Evolutionary conservation across 2,113 vertebrate species (phyloP).

Genomic region (Sapajus apella): DNA sequence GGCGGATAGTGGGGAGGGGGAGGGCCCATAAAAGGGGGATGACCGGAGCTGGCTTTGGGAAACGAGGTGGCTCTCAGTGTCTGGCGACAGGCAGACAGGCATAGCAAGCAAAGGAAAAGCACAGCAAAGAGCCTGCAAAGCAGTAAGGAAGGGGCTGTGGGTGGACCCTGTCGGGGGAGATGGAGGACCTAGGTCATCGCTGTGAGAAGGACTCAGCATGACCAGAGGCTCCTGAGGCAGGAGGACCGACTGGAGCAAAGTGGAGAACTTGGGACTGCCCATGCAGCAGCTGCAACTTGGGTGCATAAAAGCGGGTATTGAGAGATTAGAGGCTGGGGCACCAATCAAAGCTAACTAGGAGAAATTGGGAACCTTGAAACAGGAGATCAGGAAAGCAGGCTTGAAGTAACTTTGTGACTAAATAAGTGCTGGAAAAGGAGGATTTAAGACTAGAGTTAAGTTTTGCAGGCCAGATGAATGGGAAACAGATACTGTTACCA

Average conservation of each 20-base stretch:
- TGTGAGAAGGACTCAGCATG: neutral
- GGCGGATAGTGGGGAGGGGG: neutral
- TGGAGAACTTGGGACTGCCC: neutral
- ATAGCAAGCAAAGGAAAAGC: neutral
- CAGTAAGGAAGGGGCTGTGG: too few relatives aligned
- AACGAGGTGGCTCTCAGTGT: fast-evolving
- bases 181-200: neutral
- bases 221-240: neutral
- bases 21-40: neutral
- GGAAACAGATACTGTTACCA: neutral
- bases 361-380: neutral
- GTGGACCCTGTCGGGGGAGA: neutral
- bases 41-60: neutral
- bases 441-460: neutral
- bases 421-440: neutral
- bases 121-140: neutral
- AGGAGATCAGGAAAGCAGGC: neutral
- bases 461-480: neutral
- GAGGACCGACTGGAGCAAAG: neutral
- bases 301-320: neutral
- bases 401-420: too few relatives aligned
- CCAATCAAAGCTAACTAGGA: neutral
- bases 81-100: neutral
- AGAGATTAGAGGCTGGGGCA: neutral
- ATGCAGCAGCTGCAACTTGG: neutral